phyloP scores from a whole-genome alignment of 2,888 invertebrate genomes.

The Xestoiulus laeticollis region DNA sequence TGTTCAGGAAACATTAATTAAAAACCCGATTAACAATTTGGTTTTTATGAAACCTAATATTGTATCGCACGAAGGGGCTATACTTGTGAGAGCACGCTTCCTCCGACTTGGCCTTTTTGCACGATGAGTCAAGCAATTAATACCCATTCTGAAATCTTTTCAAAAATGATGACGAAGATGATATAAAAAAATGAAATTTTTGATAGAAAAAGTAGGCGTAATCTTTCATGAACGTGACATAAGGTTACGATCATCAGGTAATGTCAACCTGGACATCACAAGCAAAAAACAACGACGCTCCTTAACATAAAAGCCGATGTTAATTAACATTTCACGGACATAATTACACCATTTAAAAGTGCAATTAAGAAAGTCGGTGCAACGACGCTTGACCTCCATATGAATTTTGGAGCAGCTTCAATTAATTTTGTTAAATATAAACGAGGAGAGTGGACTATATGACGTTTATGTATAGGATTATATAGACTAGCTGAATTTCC shows the following conservation, averaged over 20 bases:
- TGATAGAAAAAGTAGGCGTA: conserved; percentile 14
- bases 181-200: conserved; percentile 21
- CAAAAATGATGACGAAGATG: not conserved
- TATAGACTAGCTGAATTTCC: not conserved
- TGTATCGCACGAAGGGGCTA: not conserved
- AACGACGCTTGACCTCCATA: not conserved
- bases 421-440: conserved; percentile 9
- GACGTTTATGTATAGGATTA: not conserved
- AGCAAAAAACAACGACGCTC: not conserved
- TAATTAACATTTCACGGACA: conserved; percentile 46
- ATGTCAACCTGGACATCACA: not conserved
- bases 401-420: not conserved
- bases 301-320: not conserved
- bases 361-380: conserved; percentile 19
- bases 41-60: not conserved
- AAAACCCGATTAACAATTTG: not conserved
- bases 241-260: not conserved
- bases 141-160: not conserved
- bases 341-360: conserved; percentile 45
- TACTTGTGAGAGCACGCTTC: not conserved
- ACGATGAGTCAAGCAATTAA: not conserved
- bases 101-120: not conserved
- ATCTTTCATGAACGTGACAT: not conserved
- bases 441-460: not conserved
- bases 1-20: not conserved